Evolutionary conservation across 2,797 vertebrate species (phyloP).

Genomic region (Hydrolagus colliei): DNA sequence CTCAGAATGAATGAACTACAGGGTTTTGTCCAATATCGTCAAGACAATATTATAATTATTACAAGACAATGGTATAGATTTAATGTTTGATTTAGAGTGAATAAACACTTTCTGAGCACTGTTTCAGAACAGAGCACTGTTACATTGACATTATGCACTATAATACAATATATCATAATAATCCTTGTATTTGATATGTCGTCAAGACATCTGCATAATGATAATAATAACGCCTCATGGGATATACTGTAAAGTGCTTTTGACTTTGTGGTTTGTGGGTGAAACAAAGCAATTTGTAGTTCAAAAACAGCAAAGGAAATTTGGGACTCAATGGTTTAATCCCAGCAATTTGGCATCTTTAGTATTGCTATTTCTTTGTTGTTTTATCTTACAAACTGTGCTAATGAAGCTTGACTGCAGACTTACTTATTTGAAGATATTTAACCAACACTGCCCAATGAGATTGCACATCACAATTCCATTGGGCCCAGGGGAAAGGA

Average conservation of each 20-base stretch:
- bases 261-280: too few species aligned
- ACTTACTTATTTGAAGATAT: slow-evolving; percentile 32
- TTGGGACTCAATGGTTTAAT: slow-evolving; percentile 4
- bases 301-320: slow-evolving; percentile 16
- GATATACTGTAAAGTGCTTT: too few species aligned
- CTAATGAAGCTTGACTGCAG: slow-evolving; percentile 21
- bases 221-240: too few species aligned
- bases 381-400: slow-evolving; percentile 15
- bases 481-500: slow-evolving; percentile 12
- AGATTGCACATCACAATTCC: slow-evolving; percentile 23
- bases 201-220: too few species aligned
- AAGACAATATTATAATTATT: too few species aligned
- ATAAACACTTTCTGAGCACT: too few species aligned
- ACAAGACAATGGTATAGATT: too few species aligned
- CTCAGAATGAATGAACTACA: too few species aligned
- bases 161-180: too few species aligned
- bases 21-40: too few species aligned
- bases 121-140: background rate
- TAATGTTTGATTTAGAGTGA: too few species aligned
- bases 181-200: too few species aligned
- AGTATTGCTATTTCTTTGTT: slow-evolving; percentile 11
- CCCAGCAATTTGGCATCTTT: background rate
- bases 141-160: background rate
- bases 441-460: slow-evolving; percentile 25
- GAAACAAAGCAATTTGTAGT: background rate